phyloP scores from a whole-genome alignment of 2,888 invertebrate species.

The Agonopterix subpropinquella region DNA sequence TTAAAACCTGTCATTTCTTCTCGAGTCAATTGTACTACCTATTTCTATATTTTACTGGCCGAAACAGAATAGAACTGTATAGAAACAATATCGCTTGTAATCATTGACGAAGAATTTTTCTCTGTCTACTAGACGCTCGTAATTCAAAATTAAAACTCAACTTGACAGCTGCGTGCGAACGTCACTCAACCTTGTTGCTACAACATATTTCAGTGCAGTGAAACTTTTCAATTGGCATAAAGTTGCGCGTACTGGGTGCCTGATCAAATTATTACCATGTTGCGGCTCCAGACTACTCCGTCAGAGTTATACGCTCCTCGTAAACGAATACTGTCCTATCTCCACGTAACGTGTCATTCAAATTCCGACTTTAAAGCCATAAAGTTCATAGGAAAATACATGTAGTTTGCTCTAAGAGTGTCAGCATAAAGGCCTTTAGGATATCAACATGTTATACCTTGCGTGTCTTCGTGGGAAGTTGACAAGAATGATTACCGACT shows the following conservation, averaged over 20 bases:
- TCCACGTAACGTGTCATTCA: constrained; percentile 10
- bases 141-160: neutral
- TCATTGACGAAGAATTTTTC: too few species aligned
- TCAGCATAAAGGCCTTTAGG: constrained; percentile 20
- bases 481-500: constrained; percentile 62
- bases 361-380: constrained; percentile 16
- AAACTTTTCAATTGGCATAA: constrained; percentile 66
- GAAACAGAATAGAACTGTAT: too few species aligned
- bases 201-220: constrained; percentile 51
- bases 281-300: constrained; percentile 48
- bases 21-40: too few species aligned
- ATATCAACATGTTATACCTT: constrained; percentile 13
- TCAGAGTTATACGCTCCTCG: constrained; percentile 29
- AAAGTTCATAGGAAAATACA: neutral
- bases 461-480: constrained; percentile 42
- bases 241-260: constrained; percentile 51
- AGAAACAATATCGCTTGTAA: too few species aligned
- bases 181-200: constrained; percentile 36
- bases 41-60: too few species aligned
- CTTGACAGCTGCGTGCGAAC: constrained; percentile 4
- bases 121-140: too few species aligned
- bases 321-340: constrained; percentile 32
- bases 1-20: too few species aligned
- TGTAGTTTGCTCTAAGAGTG: neutral
- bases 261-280: constrained; percentile 72